Evolutionary conservation across 2,888 invertebrate genomes (phyloP).

Genomic region (Danaus chrysippus): DNA sequence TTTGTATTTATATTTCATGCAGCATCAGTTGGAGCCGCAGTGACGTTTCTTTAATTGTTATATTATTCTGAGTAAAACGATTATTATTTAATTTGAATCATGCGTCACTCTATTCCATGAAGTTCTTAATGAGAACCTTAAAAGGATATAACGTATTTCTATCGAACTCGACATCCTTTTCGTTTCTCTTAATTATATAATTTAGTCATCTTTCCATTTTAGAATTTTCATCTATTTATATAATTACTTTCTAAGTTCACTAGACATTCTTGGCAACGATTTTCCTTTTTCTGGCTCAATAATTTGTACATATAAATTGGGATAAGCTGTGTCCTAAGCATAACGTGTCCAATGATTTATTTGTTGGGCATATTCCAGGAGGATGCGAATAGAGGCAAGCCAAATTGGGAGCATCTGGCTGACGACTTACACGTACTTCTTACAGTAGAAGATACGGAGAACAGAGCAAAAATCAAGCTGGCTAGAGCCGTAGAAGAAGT

Average conservation of each 20-base stretch:
- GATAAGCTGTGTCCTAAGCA: conserved; percentile 30
- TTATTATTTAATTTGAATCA: conserved; percentile 12
- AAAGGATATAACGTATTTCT: conserved; percentile 9
- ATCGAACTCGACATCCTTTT: conserved; percentile 5
- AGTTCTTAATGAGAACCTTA: conserved; percentile 16
- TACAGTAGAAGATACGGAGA: conserved; percentile 99
- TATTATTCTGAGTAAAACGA: conserved; percentile 14
- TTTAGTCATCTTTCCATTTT: conserved; percentile 12
- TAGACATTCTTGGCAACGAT: conserved; percentile 34
- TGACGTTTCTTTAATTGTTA: conserved; percentile 27
- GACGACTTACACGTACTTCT: conserved; percentile 99
- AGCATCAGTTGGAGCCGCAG: conserved; percentile 31
- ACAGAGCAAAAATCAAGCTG: conserved; percentile 96
- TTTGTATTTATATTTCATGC: conserved; percentile 33
- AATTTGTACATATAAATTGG: conserved; percentile 33
- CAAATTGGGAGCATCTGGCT: conserved; percentile 99
- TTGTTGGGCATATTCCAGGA: conserved; percentile 82
- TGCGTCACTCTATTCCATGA: conserved; percentile 23
- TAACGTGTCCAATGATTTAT: conserved; percentile 34
- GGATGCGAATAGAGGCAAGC: conserved; percentile 99
- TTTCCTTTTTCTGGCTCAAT: conserved; percentile 28
- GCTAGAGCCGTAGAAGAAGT: conserved; percentile 98
- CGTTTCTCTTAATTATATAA: conserved; percentile 7
- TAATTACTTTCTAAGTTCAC: conserved; percentile 23
- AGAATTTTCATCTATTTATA: conserved; percentile 19